phyloP scores from a whole-genome alignment of 2,888 invertebrate species.

The Pandemis heparana region DNA sequence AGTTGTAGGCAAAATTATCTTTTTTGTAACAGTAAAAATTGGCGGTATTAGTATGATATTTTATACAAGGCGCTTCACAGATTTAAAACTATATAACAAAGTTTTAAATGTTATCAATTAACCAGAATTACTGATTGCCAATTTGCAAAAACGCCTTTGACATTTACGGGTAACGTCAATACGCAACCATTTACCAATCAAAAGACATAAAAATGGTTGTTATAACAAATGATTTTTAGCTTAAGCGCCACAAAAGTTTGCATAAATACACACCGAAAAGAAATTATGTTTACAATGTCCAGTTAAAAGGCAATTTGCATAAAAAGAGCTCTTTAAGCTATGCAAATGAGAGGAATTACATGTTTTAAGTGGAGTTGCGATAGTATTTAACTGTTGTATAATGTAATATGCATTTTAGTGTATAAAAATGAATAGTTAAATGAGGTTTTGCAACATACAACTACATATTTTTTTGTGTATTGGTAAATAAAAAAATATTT shows the following conservation, averaged over 20 bases:
- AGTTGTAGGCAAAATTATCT: too few species aligned
- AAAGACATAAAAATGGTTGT: background rate
- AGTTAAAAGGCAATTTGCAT: constrained; percentile 17
- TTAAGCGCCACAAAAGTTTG: constrained; percentile 7
- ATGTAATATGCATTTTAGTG: background rate
- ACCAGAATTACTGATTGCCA: background rate
- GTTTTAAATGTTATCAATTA: background rate
- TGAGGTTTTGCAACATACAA: background rate
- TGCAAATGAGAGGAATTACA: constrained; percentile 16
- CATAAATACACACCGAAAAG: constrained; percentile 12
- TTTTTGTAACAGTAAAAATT: too few species aligned
- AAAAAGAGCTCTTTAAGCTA: constrained; percentile 20
- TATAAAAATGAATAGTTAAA: background rate
- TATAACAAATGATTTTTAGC: background rate
- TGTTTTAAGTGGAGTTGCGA: constrained; percentile 15
- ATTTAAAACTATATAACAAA: too few species aligned
- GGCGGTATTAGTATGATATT: too few species aligned
- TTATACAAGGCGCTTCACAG: too few species aligned
- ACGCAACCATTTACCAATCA: background rate
- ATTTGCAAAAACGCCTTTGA: background rate
- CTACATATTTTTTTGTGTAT: too few species aligned
- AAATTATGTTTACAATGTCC: constrained; percentile 23
- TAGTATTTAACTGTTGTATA: constrained; percentile 9
- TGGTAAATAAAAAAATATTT: too few species aligned
- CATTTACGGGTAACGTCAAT: background rate